These are phyloP conservation scores for Drosophila sturtevanti DNA, from an alignment of 1,140 invertebrate genomes.

Conservation along the genomic window DNA sequence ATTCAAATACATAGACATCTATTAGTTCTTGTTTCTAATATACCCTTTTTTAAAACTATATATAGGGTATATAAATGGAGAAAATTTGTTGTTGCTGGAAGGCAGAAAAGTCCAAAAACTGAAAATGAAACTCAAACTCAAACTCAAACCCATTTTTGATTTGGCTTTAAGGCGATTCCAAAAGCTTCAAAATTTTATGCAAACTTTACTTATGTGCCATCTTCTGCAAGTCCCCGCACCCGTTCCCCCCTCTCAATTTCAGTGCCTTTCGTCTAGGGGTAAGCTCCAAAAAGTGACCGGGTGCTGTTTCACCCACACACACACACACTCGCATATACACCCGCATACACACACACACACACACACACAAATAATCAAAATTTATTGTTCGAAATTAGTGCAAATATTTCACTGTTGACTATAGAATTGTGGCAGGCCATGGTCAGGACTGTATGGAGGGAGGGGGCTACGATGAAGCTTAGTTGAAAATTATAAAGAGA, in stretches of 20 bases:
- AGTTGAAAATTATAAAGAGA: too few species aligned
- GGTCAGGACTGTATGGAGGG: neutral
- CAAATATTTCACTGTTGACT: constrained; percentile 68
- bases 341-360: neutral
- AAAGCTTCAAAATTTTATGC: constrained; percentile 2
- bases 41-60: neutral
- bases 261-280: neutral
- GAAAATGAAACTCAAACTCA: constrained; percentile 6
- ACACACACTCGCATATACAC: constrained; percentile 5
- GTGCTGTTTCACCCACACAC: neutral
- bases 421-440: constrained; percentile 18
- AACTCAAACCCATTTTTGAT: constrained; percentile 1
- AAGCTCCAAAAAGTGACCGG: constrained; percentile 8
- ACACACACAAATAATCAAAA: constrained; percentile 68
- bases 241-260: too few species aligned
- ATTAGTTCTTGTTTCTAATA: too few species aligned
- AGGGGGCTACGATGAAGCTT: neutral
- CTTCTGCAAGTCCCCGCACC: neutral
- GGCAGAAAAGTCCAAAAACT: neutral
- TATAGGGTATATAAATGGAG: neutral
- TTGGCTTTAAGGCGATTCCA: neutral
- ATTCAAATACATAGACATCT: too few species aligned
- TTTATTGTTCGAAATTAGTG: constrained; percentile 75
- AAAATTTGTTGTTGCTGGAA: constrained; percentile 1
- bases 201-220: constrained; percentile 6